These are phyloP conservation scores for Drosophila formosana DNA, from an alignment of 2,888 invertebrate species.

Conservation along the genomic window DNA sequence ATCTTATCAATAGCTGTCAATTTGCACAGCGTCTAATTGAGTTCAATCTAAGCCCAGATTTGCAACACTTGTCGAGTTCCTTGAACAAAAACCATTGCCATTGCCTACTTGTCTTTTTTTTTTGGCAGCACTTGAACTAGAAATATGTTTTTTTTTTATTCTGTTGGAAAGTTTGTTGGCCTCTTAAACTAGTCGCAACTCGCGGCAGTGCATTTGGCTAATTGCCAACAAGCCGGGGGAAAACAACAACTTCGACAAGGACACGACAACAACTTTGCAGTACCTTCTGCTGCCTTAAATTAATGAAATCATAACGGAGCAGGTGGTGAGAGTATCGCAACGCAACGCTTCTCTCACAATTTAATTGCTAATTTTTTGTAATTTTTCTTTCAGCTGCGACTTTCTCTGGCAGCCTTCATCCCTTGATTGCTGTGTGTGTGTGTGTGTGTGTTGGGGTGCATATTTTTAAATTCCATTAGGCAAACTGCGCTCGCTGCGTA, in stretches of 20 bases:
- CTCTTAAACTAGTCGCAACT: constrained; percentile 47
- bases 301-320: constrained; percentile 64
- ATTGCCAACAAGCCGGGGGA: constrained; percentile 45
- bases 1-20: neutral
- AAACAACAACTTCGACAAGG: constrained; percentile 56
- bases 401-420: neutral
- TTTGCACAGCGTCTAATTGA: neutral
- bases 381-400: constrained; percentile 28
- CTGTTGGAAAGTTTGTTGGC: constrained; percentile 10
- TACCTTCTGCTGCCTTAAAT: constrained; percentile 53
- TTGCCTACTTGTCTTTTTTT: neutral
- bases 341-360: constrained; percentile 51
- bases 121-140: constrained; percentile 8
- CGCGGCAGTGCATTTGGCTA: constrained; percentile 54
- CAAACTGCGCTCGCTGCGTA: constrained; percentile 34
- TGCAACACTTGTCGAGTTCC: neutral
- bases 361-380: constrained; percentile 66
- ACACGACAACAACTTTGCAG: constrained; percentile 53
- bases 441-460: constrained; percentile 28
- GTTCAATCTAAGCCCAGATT: neutral
- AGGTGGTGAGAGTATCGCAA: constrained; percentile 40
- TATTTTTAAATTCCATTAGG: constrained; percentile 70
- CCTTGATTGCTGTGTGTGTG: constrained; percentile 27
- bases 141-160: constrained; percentile 18
- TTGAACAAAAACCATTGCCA: neutral